A percentile compares a stretch with the other conserved stretches of the same genome.
Evolutionary conservation across 2,113 vertebrate species (phyloP).

Genomic region (Gulo gulo): DNA sequence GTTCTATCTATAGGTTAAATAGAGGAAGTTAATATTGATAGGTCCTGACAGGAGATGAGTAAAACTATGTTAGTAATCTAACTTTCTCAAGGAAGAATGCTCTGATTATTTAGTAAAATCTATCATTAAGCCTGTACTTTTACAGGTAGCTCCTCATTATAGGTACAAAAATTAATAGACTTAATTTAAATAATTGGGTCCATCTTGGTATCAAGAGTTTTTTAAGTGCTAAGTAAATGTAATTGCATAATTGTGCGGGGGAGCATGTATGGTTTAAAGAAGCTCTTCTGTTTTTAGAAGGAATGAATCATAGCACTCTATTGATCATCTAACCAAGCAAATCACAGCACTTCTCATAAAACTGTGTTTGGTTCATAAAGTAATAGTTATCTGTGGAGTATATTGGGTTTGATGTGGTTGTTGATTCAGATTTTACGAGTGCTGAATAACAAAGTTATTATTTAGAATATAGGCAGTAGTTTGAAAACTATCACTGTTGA

Average conservation of each 20-base stretch:
- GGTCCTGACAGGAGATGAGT: not conserved
- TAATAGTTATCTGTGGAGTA: not conserved
- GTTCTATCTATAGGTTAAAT: not conserved
- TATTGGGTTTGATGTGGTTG: slow-evolving; percentile 1
- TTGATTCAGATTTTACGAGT: slow-evolving; percentile 21
- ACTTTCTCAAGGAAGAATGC: slow-evolving; percentile 11
- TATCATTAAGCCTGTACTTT: not conserved
- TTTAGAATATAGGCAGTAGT: not conserved
- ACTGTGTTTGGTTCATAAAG: not conserved
- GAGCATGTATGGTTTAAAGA: not conserved
- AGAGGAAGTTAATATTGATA: slow-evolving; percentile 17
- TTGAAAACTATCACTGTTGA: slow-evolving; percentile 8
- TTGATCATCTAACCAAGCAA: not conserved
- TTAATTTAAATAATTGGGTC: not conserved
- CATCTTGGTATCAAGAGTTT: not conserved
- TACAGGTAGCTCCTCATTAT: not conserved
- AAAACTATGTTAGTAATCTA: slow-evolving; percentile 33
- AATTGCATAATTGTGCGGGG: not conserved
- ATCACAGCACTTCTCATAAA: not conserved
- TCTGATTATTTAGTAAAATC: slow-evolving; percentile 6
- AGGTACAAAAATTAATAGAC: not conserved
- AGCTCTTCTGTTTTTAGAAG: not conserved
- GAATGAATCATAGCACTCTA: not conserved
- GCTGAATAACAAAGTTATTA: not conserved
- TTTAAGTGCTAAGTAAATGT: not conserved